Conservation (phyloP, 2,888 invertebrate genomes). For the Sturmia bella region DNA sequence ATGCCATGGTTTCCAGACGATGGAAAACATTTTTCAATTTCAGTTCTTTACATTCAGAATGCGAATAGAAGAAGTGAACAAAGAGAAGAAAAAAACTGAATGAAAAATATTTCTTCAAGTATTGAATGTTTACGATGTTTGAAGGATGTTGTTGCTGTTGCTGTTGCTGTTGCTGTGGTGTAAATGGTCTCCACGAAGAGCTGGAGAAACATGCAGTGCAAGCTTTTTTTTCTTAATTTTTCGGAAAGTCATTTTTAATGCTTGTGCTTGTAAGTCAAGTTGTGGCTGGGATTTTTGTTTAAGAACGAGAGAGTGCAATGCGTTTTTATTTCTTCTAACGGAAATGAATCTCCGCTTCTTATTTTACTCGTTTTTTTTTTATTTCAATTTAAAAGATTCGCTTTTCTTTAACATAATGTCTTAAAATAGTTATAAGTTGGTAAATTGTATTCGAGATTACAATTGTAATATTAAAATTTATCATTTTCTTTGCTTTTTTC, state of each 20-base stretch:
- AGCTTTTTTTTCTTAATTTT: background rate
- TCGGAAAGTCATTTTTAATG: background rate
- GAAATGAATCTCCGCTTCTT: slow-evolving; percentile 68
- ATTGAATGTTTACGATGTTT: slow-evolving; percentile 62
- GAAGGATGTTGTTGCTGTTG: slow-evolving; percentile 45
- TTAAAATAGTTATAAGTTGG: slow-evolving; percentile 63
- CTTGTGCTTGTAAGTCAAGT: slow-evolving; percentile 1
- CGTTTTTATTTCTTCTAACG: slow-evolving; percentile 48
- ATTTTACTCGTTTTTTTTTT: slow-evolving; percentile 37
- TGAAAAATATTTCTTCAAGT: slow-evolving; percentile 27
- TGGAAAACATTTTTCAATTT: slow-evolving; percentile 51
- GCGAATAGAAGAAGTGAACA: background rate
- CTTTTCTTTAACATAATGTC: slow-evolving; percentile 55
- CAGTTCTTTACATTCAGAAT: slow-evolving; percentile 13
- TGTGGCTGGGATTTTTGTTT: slow-evolving; percentile 6
- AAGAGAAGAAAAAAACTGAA: background rate
- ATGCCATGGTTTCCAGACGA: slow-evolving; percentile 17
- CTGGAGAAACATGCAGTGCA: background rate
- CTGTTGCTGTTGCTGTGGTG: too few species aligned
- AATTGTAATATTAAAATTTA: slow-evolving; percentile 67
- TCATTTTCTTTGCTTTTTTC: slow-evolving; percentile 25
- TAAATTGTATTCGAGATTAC: slow-evolving; percentile 67
- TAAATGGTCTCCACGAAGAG: background rate
- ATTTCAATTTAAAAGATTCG: slow-evolving; percentile 14
- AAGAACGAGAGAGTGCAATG: slow-evolving; percentile 6